phyloP scores from a whole-genome alignment of 2,888 invertebrate species.

The Conus canariensis region DNA sequence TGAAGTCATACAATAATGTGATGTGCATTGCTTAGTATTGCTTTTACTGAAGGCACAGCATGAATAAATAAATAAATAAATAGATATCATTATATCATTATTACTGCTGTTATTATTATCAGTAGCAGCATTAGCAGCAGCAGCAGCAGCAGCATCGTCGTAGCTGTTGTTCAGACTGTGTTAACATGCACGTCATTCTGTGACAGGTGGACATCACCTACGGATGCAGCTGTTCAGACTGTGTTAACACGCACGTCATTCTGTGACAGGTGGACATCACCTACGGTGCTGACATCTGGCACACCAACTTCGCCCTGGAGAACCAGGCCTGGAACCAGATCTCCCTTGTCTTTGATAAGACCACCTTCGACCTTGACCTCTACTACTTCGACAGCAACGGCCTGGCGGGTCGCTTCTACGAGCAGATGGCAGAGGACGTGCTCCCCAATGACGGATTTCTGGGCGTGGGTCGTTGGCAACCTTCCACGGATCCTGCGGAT shows the following conservation, averaged over 20 bases:
- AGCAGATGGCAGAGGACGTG: background rate
- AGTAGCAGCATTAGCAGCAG: too few species aligned
- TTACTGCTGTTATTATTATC: too few species aligned
- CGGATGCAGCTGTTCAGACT: too few species aligned
- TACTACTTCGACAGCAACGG: constrained; percentile 31
- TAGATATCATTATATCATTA: too few species aligned
- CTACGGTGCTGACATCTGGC: background rate
- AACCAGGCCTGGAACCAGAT: constrained; percentile 22
- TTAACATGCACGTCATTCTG: too few species aligned
- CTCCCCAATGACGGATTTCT: constrained; percentile 29
- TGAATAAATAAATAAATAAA: too few species aligned
- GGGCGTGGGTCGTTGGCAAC: constrained; percentile 21
- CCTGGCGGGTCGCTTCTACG: background rate
- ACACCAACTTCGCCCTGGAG: background rate
- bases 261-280: background rate
- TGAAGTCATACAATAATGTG: too few species aligned
- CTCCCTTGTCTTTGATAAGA: constrained; percentile 19
- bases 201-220: background rate
- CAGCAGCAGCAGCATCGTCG: too few species aligned
- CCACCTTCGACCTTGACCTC: constrained; percentile 14
- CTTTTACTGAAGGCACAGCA: too few species aligned
- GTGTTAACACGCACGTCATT: too few species aligned
- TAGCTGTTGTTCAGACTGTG: too few species aligned
- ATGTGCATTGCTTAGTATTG: too few species aligned
- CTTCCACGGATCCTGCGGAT: background rate